Conservation (phyloP, 2,888 invertebrate genomes). For the Oscheius sp. region DNA sequence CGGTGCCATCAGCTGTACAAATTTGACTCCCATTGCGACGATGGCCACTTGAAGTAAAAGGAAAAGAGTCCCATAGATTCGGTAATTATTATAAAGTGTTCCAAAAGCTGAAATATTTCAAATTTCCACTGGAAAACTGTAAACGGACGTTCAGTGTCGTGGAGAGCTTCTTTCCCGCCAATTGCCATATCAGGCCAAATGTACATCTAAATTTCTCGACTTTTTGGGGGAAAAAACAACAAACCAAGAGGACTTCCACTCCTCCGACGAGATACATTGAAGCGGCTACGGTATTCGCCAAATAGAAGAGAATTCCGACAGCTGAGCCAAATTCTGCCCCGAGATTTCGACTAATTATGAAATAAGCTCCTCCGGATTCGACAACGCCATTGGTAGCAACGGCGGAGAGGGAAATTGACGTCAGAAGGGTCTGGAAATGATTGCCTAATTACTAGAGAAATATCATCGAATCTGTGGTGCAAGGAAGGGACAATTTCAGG, state of each 20-base stretch:
- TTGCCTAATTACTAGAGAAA: no score
- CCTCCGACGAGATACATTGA: conserved; percentile 97
- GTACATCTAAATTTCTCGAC: conserved; percentile 63
- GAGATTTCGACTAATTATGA: conserved; percentile 89
- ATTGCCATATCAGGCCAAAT: conserved; percentile 68
- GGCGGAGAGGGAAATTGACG: conserved; percentile 95
- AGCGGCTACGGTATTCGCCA: conserved; percentile 95
- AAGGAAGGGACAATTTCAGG: no score
- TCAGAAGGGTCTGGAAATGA: conserved; percentile 75
- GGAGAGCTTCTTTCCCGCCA: conserved; percentile 67
- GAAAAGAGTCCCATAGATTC: conserved; percentile 92
- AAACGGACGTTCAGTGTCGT: conserved; percentile 54
- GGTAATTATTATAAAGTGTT: conserved; percentile 93
- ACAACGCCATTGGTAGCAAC: conserved; percentile 99
- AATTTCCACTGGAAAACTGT: neutral
- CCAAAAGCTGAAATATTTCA: conserved; percentile 50
- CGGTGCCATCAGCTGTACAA: conserved; percentile 98
- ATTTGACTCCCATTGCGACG: conserved; percentile 91
- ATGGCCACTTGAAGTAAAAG: conserved; percentile 89
- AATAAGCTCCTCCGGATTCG: conserved; percentile 94
- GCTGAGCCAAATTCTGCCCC: conserved; percentile 99
- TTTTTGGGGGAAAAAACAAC: conserved; percentile 55
- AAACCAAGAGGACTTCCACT: conserved; percentile 72
- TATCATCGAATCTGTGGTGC: no score
- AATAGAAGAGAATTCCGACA: conserved; percentile 97